These are phyloP conservation scores for Agrypnus murinus DNA, from an alignment of 2,888 invertebrate species.

Conservation along the genomic window DNA sequence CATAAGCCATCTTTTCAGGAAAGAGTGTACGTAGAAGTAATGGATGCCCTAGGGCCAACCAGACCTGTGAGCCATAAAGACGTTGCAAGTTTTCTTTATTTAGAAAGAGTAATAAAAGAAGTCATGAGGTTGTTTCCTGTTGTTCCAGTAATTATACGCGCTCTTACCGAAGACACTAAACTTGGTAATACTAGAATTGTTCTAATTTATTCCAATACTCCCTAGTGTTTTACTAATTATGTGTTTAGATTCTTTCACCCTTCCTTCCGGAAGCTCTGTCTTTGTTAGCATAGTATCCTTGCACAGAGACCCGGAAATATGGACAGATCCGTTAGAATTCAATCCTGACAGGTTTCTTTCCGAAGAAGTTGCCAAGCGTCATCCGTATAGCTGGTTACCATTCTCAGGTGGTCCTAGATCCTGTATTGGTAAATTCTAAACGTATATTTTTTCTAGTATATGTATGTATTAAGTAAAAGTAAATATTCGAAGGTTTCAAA, in stretches of 20 bases:
- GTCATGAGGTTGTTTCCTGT: constrained; percentile 47
- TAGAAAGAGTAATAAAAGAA: constrained; percentile 53
- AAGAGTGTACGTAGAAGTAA: constrained; percentile 50
- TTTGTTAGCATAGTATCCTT: constrained; percentile 5
- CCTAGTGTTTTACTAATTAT: too few relatives aligned
- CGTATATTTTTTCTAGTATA: not conserved
- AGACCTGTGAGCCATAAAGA: constrained; percentile 30
- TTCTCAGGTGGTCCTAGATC: constrained; percentile 43
- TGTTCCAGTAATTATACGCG: constrained; percentile 32
- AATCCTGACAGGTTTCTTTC: constrained; percentile 37
- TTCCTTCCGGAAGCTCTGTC: constrained; percentile 27
- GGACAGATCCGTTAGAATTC: constrained; percentile 34
- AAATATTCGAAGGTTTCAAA: constrained; percentile 64
- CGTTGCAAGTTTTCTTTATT: constrained; percentile 40
- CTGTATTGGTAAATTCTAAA: constrained; percentile 29
- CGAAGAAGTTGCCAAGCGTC: constrained; percentile 30
- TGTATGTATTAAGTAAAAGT: too few relatives aligned
- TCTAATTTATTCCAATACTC: too few relatives aligned
- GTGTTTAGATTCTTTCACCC: constrained; percentile 37
- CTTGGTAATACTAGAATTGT: constrained; percentile 24
- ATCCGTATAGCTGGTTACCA: constrained; percentile 40
- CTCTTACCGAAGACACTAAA: constrained; percentile 38
- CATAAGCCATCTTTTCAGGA: constrained; percentile 1
- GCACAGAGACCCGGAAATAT: constrained; percentile 30
- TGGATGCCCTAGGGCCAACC: constrained; percentile 33